Conservation (phyloP, 92 coral and sea anemone genomes). For the Siderastrea radians region DNA sequence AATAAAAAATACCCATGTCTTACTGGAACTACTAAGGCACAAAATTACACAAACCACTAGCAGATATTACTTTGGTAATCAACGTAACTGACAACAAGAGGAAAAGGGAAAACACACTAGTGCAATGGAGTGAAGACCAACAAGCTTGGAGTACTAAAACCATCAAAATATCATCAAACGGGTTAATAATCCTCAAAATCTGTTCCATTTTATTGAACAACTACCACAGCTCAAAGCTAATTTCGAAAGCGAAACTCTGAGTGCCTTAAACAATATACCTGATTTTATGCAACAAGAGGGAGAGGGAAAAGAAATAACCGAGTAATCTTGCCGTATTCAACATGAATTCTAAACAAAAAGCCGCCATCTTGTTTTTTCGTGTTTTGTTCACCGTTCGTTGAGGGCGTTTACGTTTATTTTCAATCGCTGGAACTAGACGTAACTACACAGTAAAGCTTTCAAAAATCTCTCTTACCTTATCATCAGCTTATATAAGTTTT, state of each 20-base stretch:
- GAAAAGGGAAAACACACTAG: no score
- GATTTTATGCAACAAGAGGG: no score
- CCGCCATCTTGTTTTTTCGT: conserved; percentile 37
- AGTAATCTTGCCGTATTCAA: not conserved
- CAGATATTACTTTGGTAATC: no score
- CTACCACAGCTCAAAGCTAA: no score
- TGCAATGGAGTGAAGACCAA: no score
- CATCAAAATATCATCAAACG: conserved; percentile 27
- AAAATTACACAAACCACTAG: no score
- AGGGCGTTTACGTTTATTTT: no score
- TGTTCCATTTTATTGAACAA: not conserved
- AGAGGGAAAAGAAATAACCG: not conserved
- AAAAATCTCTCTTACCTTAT: conserved; percentile 75
- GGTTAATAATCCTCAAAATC: conserved; percentile 12
- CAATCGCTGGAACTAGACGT: not conserved
- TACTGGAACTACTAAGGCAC: no score
- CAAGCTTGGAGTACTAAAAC: no score
- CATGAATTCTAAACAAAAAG: conserved; percentile 17
- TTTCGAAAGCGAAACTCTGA: not conserved
- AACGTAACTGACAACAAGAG: no score
- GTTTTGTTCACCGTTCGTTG: not conserved
- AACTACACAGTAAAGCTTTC: not conserved
- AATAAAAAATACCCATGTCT: no score
- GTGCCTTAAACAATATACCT: no score
- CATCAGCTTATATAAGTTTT: conserved; percentile 92